phyloP scores from a whole-genome alignment of 2,113 vertebrate genomes.

The Tapirus terrestris region DNA sequence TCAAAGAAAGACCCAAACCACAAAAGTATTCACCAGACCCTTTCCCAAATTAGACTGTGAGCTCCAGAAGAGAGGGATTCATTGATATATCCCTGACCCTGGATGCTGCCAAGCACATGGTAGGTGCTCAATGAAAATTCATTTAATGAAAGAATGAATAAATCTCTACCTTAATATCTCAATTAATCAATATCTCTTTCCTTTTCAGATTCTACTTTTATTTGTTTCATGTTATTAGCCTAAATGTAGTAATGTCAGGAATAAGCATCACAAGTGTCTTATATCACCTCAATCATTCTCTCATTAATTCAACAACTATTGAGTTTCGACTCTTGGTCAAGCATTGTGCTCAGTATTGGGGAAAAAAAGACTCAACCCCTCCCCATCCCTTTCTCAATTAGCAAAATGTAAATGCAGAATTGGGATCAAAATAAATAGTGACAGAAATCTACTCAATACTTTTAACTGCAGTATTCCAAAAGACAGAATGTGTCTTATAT shows the following conservation, averaged over 20 bases:
- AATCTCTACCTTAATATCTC: background rate
- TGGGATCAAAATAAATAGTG: background rate
- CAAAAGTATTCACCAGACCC: background rate
- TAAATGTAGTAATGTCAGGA: background rate
- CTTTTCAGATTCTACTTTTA: background rate
- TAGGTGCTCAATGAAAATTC: background rate
- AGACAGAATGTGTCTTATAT: background rate
- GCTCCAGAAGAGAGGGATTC: background rate
- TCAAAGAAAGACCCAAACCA: background rate
- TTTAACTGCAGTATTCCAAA: background rate
- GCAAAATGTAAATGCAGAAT: background rate
- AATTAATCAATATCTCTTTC: background rate
- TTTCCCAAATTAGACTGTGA: background rate
- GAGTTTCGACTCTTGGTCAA: background rate
- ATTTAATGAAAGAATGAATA: background rate
- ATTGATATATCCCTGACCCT: rapidly evolving
- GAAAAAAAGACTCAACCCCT: background rate
- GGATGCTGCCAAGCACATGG: background rate
- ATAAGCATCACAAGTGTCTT: background rate
- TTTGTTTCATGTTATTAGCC: background rate
- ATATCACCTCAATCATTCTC: background rate
- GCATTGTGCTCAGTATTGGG: background rate
- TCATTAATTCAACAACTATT: background rate
- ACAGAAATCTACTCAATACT: background rate
- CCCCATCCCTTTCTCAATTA: background rate